Conservation (phyloP, 1,140 invertebrate species). For the Microplitis mediator region DNA sequence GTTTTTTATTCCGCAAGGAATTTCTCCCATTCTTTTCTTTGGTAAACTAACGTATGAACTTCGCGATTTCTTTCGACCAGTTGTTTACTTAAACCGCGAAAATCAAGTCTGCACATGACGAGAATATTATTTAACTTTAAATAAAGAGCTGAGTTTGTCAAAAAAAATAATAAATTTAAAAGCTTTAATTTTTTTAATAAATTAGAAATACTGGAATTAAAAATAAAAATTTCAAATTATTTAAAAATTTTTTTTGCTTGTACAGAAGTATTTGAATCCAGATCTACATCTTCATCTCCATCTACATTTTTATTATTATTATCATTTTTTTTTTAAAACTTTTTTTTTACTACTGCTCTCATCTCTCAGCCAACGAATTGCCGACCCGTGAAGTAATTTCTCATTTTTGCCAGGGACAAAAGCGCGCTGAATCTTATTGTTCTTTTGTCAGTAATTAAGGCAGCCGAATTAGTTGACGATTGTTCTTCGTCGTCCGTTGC, state of each 20-base stretch:
- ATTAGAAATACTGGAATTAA: too few species aligned
- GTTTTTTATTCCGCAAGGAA: background rate
- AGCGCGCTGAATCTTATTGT: constrained; percentile 60
- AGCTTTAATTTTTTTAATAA: too few species aligned
- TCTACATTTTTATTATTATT: too few species aligned
- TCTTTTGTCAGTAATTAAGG: constrained; percentile 61
- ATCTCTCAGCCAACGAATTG: constrained; percentile 27
- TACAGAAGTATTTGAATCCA: too few species aligned
- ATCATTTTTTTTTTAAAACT: constrained; percentile 34
- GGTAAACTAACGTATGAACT: constrained; percentile 10
- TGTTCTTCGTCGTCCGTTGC: constrained; percentile 26
- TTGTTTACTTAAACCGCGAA: constrained; percentile 22
- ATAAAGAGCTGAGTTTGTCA: too few species aligned
- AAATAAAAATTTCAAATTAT: too few species aligned
- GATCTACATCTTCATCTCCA: too few species aligned
- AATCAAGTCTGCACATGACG: constrained; percentile 26
- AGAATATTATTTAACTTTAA: constrained; percentile 13
- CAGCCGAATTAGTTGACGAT: constrained; percentile 53
- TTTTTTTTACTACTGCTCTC: constrained; percentile 21
- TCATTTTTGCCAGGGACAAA: constrained; percentile 61
- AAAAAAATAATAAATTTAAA: too few species aligned
- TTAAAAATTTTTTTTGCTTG: too few species aligned
- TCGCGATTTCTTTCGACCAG: constrained; percentile 6
- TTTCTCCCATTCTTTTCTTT: background rate
- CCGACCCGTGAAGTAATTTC: constrained; percentile 57